Base-by-base conservation (phyloP, 1,140 invertebrate genomes). In the Matsumurasca onukii region DNA sequence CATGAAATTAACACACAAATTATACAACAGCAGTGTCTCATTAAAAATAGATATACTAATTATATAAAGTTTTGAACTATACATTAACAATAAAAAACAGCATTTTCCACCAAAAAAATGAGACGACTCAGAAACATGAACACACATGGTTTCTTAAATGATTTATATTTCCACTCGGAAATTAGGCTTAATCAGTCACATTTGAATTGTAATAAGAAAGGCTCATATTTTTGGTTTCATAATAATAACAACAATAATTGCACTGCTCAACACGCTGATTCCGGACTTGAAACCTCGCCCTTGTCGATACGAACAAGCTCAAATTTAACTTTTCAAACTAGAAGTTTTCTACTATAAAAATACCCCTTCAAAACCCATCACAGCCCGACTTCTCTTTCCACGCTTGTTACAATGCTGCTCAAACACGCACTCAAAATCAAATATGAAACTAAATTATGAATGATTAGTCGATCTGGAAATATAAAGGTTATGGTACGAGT, bases 41-140 rank as follows among this genome's bases (percentile, higher is more conserved):
- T 63, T 63, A 63, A 63, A 63, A 63, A 63, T 61, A 61, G 12
- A 59, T 63, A 63, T 63, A 63, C 59, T 63, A 63, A 63, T 63
- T 31, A 63, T 63, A 63, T 63, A 63, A 63, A 63, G 59, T 63
- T 63, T 63, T 63, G 25, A 63, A 63, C 59, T 63, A 63, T 63
- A 63, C 59, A 63, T 12, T 29, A 63, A 63, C 59, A 63, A 63
- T 63, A 63, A 29, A 31, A 63, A 63, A 63, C 29, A 63, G 31
- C 25, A 31, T 20, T 31, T 31, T 31, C 29, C 31, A n/a, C n/a
- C 29, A 63, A 63, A 63, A 63, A 20, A 31, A 31, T 20, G 59
- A 63, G 59, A n/a, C n/a, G n/a, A 63, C 59, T 63, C 31, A 31
- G 59, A 31, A 63, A 63, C 59, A 25, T 63, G 59, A 63, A 63